These are phyloP conservation scores for Gymnorhina tibicen DNA, from an alignment of 2,113 vertebrate species.

Conservation along the genomic window DNA sequence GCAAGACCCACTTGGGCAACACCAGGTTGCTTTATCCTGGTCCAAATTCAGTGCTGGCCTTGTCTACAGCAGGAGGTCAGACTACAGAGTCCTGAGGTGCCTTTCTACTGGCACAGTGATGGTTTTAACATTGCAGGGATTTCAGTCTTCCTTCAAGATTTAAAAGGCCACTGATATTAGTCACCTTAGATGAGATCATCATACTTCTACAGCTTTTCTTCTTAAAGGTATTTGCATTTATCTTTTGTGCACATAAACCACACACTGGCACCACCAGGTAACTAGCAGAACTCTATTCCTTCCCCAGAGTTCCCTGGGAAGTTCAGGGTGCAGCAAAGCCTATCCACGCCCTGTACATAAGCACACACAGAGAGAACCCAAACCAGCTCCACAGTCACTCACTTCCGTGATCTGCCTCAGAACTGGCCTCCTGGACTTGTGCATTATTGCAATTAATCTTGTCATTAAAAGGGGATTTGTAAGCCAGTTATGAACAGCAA, in stretches of 20 bases:
- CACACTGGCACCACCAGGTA: not conserved
- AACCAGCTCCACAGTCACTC: not conserved
- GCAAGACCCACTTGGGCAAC: not conserved
- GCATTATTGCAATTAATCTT: not conserved
- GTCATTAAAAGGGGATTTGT: not conserved
- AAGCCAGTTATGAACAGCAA: not conserved
- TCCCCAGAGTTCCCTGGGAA: not conserved
- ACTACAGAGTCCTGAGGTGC: not conserved
- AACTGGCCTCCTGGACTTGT: not conserved
- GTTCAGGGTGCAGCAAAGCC: not conserved
- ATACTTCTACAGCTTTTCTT: not conserved
- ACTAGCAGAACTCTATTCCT: not conserved
- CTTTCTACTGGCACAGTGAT: not conserved
- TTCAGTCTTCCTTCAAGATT: not conserved
- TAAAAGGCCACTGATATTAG: not conserved
- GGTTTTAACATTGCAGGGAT: not conserved
- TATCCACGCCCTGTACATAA: not conserved
- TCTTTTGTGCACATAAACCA: not conserved
- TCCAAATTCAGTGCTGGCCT: not conserved
- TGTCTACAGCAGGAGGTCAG: not conserved
- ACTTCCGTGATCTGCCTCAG: not conserved
- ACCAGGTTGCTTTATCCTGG: not conserved
- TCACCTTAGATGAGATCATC: not conserved
- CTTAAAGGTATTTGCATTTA: not conserved
- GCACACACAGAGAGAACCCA: not conserved